Conservation (phyloP, 2,113 vertebrate species). For the Charadrius vociferus region DNA sequence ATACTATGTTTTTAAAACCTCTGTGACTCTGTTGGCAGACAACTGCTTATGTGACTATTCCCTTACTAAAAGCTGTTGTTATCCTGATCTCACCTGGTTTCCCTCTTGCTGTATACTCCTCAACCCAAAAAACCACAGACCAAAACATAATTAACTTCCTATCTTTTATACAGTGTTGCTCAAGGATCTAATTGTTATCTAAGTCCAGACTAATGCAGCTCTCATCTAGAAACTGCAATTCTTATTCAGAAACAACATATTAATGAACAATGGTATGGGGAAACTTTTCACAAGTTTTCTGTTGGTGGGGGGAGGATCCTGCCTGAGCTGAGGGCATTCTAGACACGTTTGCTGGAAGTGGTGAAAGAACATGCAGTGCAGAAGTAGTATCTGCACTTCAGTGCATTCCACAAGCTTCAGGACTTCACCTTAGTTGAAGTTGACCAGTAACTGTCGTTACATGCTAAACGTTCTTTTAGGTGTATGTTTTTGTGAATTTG, state of each 20-base stretch:
- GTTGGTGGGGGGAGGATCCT: neutral
- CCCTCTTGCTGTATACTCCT: neutral
- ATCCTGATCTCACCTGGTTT: neutral
- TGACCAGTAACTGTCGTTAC: neutral
- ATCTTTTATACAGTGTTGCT: neutral
- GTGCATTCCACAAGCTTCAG: neutral
- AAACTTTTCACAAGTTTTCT: neutral
- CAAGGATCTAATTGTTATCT: neutral
- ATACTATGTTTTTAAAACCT: neutral
- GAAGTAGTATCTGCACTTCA: neutral
- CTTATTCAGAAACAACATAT: neutral
- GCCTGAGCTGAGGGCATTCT: neutral
- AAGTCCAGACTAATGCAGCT: neutral
- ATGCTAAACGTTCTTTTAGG: neutral
- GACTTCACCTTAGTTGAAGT: neutral
- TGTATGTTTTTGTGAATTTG: neutral
- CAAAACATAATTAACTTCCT: neutral
- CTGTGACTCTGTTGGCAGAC: neutral
- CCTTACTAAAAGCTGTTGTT: neutral
- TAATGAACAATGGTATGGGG: neutral
- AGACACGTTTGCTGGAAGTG: neutral
- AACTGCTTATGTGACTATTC: neutral
- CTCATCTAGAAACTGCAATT: neutral
- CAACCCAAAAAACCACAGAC: neutral
- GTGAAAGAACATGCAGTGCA: neutral